These are phyloP conservation scores for Psephotus haematonotus DNA, from an alignment of 2,113 vertebrate genomes.

Conservation along the genomic window DNA sequence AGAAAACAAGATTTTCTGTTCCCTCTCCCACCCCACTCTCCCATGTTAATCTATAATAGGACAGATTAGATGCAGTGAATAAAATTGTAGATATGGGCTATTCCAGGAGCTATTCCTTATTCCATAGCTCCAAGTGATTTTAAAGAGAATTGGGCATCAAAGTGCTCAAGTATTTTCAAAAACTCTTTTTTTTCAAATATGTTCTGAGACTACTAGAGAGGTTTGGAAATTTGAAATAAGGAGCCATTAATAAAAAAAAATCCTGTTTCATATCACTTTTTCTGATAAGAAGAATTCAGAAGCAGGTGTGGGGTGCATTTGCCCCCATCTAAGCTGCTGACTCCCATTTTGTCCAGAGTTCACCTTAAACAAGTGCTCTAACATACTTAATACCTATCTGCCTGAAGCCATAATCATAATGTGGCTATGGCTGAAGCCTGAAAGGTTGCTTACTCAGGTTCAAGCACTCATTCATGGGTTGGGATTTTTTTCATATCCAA, in stretches of 20 bases:
- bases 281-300: neutral
- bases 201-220: neutral
- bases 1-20: neutral
- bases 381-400: neutral
- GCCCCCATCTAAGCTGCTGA: neutral
- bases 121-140: neutral
- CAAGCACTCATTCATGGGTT: neutral
- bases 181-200: neutral
- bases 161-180: neutral
- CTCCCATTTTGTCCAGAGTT: neutral
- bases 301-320: neutral
- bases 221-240: neutral
- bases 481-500: neutral
- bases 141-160: neutral
- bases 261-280: neutral
- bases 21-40: rapidly evolving
- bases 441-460: neutral
- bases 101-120: neutral
- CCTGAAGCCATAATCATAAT: neutral
- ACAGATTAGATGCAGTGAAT: neutral
- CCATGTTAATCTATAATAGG: neutral
- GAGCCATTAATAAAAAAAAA: neutral
- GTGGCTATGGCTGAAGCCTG: neutral
- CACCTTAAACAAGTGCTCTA: neutral
- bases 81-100: neutral